Evolutionary conservation across 2,888 invertebrate species (phyloP).

Genomic region (Leucoma salicis): DNA sequence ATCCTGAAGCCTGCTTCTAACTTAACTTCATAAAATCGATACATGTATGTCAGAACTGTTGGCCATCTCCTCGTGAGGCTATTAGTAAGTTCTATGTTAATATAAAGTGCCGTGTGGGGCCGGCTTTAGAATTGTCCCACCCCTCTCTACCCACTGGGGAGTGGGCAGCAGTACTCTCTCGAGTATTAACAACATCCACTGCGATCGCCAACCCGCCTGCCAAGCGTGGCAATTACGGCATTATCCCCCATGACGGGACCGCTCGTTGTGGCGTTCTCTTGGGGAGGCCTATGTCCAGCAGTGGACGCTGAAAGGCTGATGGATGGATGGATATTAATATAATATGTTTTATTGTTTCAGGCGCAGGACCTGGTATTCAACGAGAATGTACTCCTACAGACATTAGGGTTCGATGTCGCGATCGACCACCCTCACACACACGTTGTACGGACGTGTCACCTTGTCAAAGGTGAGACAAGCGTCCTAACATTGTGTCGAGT

Average conservation of each 20-base stretch:
- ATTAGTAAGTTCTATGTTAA: not conserved
- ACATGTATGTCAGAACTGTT: too few relatives aligned
- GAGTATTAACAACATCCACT: too few relatives aligned
- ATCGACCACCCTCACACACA: slow-evolving; percentile 99
- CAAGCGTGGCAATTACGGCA: not conserved
- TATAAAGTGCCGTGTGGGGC: not conserved
- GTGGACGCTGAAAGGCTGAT: too few relatives aligned
- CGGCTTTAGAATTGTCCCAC: too few relatives aligned
- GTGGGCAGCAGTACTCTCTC: too few relatives aligned
- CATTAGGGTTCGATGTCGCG: slow-evolving; percentile 98
- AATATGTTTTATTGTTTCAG: slow-evolving; percentile 59
- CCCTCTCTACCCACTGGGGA: too few relatives aligned
- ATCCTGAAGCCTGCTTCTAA: too few relatives aligned
- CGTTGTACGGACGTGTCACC: slow-evolving; percentile 97
- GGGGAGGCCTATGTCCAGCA: too few relatives aligned
- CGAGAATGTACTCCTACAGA: slow-evolving; percentile 98
- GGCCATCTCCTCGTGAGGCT: not conserved
- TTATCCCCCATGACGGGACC: too few relatives aligned
- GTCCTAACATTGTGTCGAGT: slow-evolving; percentile 39
- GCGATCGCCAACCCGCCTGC: too few relatives aligned
- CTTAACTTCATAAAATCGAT: too few relatives aligned
- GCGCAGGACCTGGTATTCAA: slow-evolving; percentile 97
- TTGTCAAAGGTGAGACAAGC: slow-evolving; percentile 91
- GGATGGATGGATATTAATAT: not conserved
- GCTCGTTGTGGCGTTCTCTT: too few relatives aligned